Conservation (phyloP, 2,797 vertebrate genomes). For the Urocyon cinereoargenteus region DNA sequence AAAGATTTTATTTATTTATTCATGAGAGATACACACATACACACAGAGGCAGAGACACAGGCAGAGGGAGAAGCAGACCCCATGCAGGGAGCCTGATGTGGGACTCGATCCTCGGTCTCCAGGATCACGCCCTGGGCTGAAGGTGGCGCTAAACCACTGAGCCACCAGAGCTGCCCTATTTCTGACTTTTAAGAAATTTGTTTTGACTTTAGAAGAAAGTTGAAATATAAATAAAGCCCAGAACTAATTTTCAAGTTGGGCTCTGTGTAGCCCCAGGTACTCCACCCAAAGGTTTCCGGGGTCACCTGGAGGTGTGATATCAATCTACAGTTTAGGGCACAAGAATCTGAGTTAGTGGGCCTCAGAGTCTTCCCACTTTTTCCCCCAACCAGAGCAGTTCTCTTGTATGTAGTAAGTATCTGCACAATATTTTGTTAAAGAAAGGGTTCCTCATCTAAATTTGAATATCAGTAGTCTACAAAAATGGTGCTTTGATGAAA, state of each 20-base stretch:
- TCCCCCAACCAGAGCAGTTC: not conserved
- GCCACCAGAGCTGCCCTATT: not conserved
- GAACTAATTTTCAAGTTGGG: not conserved
- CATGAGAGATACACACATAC: no score
- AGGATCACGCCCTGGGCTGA: no score
- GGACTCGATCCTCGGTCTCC: no score
- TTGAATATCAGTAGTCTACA: conserved; percentile 17
- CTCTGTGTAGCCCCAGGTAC: not conserved
- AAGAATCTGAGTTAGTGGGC: not conserved
- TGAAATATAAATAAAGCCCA: not conserved
- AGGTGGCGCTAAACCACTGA: no score
- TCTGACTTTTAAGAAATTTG: conserved; percentile 5
- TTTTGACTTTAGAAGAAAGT: conserved; percentile 25
- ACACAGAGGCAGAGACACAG: no score
- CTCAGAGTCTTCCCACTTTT: not conserved
- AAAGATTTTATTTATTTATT: no score
- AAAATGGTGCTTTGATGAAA: not conserved
- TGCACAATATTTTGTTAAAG: not conserved
- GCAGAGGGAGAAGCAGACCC: no score
- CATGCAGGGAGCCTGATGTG: no score
- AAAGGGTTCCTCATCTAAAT: not conserved
- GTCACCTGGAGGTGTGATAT: not conserved
- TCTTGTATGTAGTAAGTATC: not conserved
- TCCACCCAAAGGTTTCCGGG: not conserved
- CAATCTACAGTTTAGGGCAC: not conserved